Base-by-base conservation (phyloP, 2,888 invertebrate species). In the Drosophila atripex region DNA sequence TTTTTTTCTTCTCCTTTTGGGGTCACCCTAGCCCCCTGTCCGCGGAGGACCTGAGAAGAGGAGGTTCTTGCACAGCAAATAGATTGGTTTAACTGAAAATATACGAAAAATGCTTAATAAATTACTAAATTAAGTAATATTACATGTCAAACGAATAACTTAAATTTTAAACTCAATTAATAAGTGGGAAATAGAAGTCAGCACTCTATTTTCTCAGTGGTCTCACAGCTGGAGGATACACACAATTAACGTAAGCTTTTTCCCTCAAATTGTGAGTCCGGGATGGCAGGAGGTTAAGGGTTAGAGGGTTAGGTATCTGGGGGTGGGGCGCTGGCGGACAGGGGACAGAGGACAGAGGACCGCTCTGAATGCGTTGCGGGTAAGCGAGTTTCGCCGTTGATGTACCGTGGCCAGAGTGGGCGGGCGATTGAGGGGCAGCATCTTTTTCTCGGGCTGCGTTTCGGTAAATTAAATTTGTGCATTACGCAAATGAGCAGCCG, bases 391-490 rank as follows among this genome's bases (percentile, higher is more conserved):
- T 61, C 60, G 59, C 65, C 66, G 54, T 76, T 64, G 73, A 72
- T 57, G 73, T 64, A 57, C 49, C 65, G 39, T 72, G 73, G 54
- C 64, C 45, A 14, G 18, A 21, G n/a, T 23, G 6, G 53, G 21
- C 21, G 11, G 18, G 28, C 25, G 23, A 7, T 30, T 35, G 46
- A 47, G 51, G 39, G 50, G 32, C 65, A 50, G 54, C 49, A 58
- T 52, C 54, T 76, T 75, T 49, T 69, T 47, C 35, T 38, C 46
- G 71, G 59, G 47, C 74, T 61, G 77, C 83, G 80, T 75, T 85
- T 84, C 80, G 80, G 76, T 82, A 86, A 88, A 86, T 89, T 86
- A 86, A 88, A 80, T 89, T 88, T 82, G 76, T 86, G 78, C 89
- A 89, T 88, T 88, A 88, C 77, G 86, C 84, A 88, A 88, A 88